Evolutionary conservation across 1,140 invertebrate genomes (phyloP), one percentile per base, ranked within the genome.

Genomic region (Tetraneura akinire): DNA sequence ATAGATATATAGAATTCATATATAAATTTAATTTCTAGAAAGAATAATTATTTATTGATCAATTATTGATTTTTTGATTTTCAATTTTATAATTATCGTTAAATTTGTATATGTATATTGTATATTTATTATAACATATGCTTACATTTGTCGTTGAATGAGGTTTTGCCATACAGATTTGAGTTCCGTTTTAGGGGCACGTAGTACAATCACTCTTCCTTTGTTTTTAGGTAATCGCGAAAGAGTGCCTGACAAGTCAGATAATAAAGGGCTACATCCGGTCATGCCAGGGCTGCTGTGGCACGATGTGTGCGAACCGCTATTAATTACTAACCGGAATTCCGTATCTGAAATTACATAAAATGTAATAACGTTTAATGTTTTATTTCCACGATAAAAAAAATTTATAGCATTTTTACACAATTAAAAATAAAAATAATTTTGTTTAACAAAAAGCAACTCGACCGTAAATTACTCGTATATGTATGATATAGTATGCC

Each of bases 81-180:
- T 37, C 8, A 37, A 37, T 4, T 37, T 37, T 3, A 37, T 37
- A 37, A 8, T 37, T 37, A 4, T 4, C 32, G 8, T 37, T 37
- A 37, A 37, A 37, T 8, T 37, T 37, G 32, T 37, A 37, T 37
- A 8, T 37, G 8, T 8, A n/a, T n/a, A n/a, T n/a, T n/a, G n/a
- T n/a, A n/a, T n/a, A n/a, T n/a, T n/a, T n/a, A n/a, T 37, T 37
- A 37, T 37, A 37, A 37, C 3, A 37, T 37, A 37, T 37, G 88
- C 90, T 91, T 87, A 94, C 93, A 95, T 93, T 87, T 95, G 93
- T 80, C 93, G 87, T 83, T 94, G 92, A 14, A 95, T 87, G n/a
- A 95, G 87, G 83, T 93, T 94, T 85, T 94, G 93, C 94, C 93
- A 95, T 3, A 95, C 92, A 23, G 93, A 93, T 84, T 95, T 95